Base-by-base conservation (phyloP, 1,140 invertebrate genomes). In the Mycetomoellerius zeteki region DNA sequence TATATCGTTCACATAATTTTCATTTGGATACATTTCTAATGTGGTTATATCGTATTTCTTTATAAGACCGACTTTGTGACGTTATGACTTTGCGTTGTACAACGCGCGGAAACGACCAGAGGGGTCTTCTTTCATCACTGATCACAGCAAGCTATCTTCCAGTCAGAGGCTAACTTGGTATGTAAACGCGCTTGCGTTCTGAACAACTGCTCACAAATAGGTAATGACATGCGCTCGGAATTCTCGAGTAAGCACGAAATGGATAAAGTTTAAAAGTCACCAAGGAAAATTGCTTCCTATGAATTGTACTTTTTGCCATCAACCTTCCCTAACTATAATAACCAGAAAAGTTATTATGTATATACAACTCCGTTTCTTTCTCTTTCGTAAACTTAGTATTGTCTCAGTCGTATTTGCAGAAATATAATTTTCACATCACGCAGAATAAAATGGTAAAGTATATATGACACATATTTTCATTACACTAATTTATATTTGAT, bases 1-100 rank as follows among this genome's bases (percentile, higher is more conserved):
- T 65, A 85, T 76, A 6, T 85, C 82, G 3, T 33, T 24, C 16
- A 64, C 30, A 12, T 85, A 85, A 47, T 77, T 65, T 54, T 65
- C n/a, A 65, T 85, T 76, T 8, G 43, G 27, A 4, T 43, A 78
- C 82, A 78, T 85, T 52, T 52, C 37, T 62, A 33, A 4, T 2
- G 27, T 14, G 5, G 58, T 33, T 24, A 2, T 58, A 21, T 65
- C 21, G n/a, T 27, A 0, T 71, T 30, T 2, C 50, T 64, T 47
- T 64, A 5, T n/a, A 33, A 67, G 19, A 24, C 5, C 37, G 14
- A 80, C 7, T 69, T 37, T 12, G 12, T 60, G 8, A 27, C 16
- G 50, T n/a, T n/a, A 54, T 7, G 27, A n/a, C 0, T 80, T 21
- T 52, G 19, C 24, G 12, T 72, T 3, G 8, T 47, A 27, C 8